phyloP scores from a whole-genome alignment of 1,140 invertebrate genomes.

The Centruroides sculpturatus region DNA sequence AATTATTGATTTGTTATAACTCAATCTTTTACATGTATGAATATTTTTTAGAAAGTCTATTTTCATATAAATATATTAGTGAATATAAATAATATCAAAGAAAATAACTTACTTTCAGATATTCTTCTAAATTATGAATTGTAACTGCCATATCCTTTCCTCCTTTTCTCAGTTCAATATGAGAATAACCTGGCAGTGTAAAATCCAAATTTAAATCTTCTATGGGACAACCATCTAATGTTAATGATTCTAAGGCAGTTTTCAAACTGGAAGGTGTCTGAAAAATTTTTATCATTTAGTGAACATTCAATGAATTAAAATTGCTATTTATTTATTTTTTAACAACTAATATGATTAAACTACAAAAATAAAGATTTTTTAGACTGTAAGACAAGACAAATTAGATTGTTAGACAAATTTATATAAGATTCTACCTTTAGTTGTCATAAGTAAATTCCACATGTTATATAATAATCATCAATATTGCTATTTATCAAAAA shows the following conservation, averaged over 20 bases:
- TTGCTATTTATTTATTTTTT: not conserved
- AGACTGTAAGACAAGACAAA: not conserved
- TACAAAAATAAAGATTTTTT: not conserved
- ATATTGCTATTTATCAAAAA: no score
- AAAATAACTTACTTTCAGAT: constrained; percentile 52
- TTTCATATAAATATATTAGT: no score
- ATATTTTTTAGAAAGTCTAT: no score
- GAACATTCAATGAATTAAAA: not conserved
- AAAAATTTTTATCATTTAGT: not conserved
- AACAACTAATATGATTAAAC: not conserved
- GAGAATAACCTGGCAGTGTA: constrained; percentile 79
- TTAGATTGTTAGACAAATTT: no score
- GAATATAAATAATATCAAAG: constrained; percentile 4
- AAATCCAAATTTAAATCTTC: constrained; percentile 87
- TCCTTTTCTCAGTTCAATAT: constrained; percentile 83
- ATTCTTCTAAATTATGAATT: constrained; percentile 88
- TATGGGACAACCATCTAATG: constrained; percentile 80
- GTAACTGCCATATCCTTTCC: constrained; percentile 79
- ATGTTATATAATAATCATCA: not conserved
- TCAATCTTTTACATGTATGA: no score
- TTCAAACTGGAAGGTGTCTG: constrained; percentile 11
- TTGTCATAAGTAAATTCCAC: not conserved
- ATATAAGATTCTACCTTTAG: not conserved
- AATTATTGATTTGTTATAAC: no score
- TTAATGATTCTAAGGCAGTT: constrained; percentile 51